Conservation (phyloP, 2,888 invertebrate species). For the Cheilosia vulpina region DNA sequence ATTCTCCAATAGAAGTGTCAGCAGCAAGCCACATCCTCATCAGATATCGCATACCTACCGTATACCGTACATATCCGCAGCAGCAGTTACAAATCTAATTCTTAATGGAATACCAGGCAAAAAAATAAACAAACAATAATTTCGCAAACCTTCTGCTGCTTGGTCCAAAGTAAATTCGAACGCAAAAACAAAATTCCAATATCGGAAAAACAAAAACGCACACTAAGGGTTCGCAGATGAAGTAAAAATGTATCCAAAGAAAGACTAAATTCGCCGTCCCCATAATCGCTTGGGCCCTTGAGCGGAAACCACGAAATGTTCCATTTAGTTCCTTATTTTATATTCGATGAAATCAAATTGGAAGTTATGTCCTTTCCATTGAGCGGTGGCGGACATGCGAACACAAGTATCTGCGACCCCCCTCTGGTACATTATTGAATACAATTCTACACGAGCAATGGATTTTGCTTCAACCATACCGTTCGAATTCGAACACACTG, state of each 20-base stretch:
- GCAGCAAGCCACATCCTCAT: constrained; percentile 54
- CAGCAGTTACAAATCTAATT: constrained; percentile 64
- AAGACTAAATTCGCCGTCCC: constrained; percentile 67
- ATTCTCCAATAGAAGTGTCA: constrained; percentile 65
- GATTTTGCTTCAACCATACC: not conserved
- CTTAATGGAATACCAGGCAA: constrained; percentile 38
- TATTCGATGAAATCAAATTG: constrained; percentile 73
- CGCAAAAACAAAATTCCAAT: constrained; percentile 42
- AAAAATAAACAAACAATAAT: constrained; percentile 16
- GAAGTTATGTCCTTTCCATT: constrained; percentile 73
- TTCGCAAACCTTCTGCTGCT: constrained; percentile 25
- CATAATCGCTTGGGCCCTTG: constrained; percentile 73
- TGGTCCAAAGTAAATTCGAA: constrained; percentile 13
- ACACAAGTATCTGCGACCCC: constrained; percentile 55
- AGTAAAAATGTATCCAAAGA: constrained; percentile 47
- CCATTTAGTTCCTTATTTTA: constrained; percentile 71
- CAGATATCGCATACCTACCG: not conserved
- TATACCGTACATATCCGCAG: constrained; percentile 11
- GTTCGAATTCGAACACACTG: not conserved
- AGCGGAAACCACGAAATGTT: constrained; percentile 72
- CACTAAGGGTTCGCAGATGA: constrained; percentile 63
- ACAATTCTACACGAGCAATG: not conserved
- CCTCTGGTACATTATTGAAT: not conserved
- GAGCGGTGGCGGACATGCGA: constrained; percentile 52
- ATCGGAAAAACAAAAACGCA: constrained; percentile 66